Evolutionary conservation across 2,113 vertebrate species (phyloP).

Genomic region (Clarias macrocephalus): DNA sequence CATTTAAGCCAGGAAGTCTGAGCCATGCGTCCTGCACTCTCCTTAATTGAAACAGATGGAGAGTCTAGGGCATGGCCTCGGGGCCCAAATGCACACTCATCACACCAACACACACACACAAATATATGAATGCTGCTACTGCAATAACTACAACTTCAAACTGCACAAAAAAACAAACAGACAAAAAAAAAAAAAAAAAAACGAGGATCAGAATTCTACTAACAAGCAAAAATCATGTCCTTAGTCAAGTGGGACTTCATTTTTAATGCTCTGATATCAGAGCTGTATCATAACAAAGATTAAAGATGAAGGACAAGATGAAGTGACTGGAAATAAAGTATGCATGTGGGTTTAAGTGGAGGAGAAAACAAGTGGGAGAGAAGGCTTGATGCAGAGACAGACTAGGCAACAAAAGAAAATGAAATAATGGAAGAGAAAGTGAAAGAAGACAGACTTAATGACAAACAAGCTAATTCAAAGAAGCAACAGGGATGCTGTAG

Average conservation of each 20-base stretch:
- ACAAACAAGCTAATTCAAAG: neutral
- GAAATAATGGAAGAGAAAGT: neutral
- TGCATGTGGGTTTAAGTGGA: neutral
- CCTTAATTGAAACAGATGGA: slow-evolving; percentile 57
- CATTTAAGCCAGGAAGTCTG: slow-evolving; percentile 46
- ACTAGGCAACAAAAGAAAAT: neutral
- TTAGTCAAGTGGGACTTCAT: slow-evolving; percentile 14
- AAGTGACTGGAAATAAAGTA: neutral
- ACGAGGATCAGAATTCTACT: neutral
- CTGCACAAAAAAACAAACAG: too few relatives aligned
- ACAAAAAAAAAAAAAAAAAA: slow-evolving; percentile 8
- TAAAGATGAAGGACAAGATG: neutral
- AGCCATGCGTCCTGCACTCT: slow-evolving; percentile 44
- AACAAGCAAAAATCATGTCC: neutral
- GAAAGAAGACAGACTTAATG: neutral
- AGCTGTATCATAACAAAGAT: neutral
- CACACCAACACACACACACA: neutral
- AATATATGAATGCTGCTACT: slow-evolving; percentile 12
- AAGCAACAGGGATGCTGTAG: neutral
- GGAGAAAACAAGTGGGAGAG: neutral
- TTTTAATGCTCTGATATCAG: neutral
- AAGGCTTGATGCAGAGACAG: neutral
- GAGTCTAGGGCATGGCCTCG: slow-evolving; percentile 39
- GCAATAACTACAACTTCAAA: slow-evolving; percentile 2
- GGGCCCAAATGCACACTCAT: slow-evolving; percentile 28